Base-by-base conservation (phyloP, 2,113 vertebrate genomes). In the Myodes glareolus region DNA sequence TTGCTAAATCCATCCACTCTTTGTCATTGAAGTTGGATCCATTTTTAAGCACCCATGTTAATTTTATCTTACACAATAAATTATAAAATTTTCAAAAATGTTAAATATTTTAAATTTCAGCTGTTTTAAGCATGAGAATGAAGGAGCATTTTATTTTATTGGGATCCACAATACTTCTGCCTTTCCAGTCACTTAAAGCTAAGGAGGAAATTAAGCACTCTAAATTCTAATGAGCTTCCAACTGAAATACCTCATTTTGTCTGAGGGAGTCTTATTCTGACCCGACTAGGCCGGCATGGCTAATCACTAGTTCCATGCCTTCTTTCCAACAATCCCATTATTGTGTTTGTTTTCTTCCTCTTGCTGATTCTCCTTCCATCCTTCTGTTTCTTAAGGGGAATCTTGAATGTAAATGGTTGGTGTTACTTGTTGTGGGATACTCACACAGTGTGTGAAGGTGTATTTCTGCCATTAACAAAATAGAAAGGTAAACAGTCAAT, bases 151-250 rank as follows among this genome's bases (percentile, higher is more conserved):
- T 21, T 67, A 3, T 75, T 87, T 61, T 92, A 31, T 45, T 91
- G 29, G 39, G 89, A 42, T 87, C 39, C 70, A 82, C 13, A 61
- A 91, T 73, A 82, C 93, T 96, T 87, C 42, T 80, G 50, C 81
- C 25, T 96, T 97, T 90, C 19, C 96, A 9, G 7, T 25, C 33
- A 86, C 50, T 92, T 70, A 90, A 85, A 90, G 14, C 67, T 93
- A 94, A 94, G 88, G 19, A 70, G 0, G 63, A 86, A 90, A 90
- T 95, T 95, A 97, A 92, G 68, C 55, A 72, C 29, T 77, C 42
- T 88, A 92, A 61, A 81, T 94, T 78, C 87, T 94, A 97, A 94
- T 95, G 72, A 91, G 87, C 67, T 45, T 81, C 36, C 1, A 90
- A 88, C 61, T 63, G 31, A 93, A 95, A 23, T 94, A 9, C 33